Conservation (phyloP, 2,888 invertebrate species). For the Amblyteles armatorius region DNA sequence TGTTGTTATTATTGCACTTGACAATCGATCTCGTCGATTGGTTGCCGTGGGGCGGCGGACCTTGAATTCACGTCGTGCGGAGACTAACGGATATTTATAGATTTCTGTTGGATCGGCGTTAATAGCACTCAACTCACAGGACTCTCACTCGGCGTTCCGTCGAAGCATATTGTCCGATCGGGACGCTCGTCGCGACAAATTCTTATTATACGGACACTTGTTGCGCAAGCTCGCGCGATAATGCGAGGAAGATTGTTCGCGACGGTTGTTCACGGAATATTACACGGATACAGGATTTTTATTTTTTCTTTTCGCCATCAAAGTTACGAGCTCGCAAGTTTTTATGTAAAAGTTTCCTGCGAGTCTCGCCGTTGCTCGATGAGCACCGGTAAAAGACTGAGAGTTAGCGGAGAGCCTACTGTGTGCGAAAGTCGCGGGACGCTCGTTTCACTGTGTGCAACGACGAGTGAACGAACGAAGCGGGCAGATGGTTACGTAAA, state of each 20-base stretch:
- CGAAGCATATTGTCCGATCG: conserved; percentile 3
- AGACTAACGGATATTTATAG: conserved; percentile 22
- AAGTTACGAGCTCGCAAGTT: neutral
- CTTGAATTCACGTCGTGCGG: conserved; percentile 16
- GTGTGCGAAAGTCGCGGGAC: neutral
- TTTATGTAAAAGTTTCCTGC: neutral
- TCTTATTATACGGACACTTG: neutral
- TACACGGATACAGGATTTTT: neutral
- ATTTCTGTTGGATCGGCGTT: conserved; percentile 10
- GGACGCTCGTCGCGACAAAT: neutral
- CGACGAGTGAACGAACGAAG: conserved; percentile 11
- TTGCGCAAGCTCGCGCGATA: neutral
- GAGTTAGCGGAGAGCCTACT: neutral
- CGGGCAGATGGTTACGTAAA: conserved; percentile 39
- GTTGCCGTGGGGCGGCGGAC: neutral
- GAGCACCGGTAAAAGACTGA: conserved; percentile 20
- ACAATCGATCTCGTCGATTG: neutral
- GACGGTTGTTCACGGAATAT: neutral
- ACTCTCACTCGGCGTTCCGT: neutral
- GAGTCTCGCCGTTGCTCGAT: neutral
- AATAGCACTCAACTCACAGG: conserved; percentile 1
- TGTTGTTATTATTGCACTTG: neutral
- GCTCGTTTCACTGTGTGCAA: conserved; percentile 3
- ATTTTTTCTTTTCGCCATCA: too few relatives aligned
- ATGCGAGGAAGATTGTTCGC: neutral